Evolutionary conservation across 2,797 vertebrate genomes (phyloP).

Genomic region (Danio jaintianensis): DNA sequence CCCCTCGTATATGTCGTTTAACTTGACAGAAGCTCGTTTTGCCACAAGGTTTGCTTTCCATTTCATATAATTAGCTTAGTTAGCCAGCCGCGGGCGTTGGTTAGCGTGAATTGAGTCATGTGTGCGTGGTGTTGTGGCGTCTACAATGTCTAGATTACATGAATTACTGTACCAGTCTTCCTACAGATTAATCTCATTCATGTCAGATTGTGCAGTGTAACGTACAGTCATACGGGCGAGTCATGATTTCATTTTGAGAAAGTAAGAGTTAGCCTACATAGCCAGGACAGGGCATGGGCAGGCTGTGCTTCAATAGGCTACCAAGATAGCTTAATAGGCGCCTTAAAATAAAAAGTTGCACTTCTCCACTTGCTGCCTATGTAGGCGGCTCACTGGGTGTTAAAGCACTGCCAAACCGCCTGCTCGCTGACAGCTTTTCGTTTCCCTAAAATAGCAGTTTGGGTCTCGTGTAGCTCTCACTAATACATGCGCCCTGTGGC

Average conservation of each 20-base stretch:
- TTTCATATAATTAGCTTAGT: constrained; percentile 41
- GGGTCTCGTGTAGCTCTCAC: not conserved
- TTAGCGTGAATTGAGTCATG: not conserved
- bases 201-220: not conserved
- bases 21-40: constrained; percentile 15
- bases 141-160: not conserved
- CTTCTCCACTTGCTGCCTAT: not conserved
- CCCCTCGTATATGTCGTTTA: not conserved
- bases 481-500: not conserved
- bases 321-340: not conserved
- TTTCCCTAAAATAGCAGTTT: constrained; percentile 18
- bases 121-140: not conserved
- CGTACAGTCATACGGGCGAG: constrained; percentile 6
- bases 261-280: constrained; percentile 12
- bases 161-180: not conserved
- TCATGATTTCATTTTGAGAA: constrained; percentile 23
- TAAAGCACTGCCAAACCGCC: not conserved
- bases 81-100: constrained; percentile 18
- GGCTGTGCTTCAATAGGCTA: not conserved
- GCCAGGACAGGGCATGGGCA: not conserved
- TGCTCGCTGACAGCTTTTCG: not conserved
- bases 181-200: not conserved
- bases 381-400: not conserved
- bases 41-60: constrained; percentile 15
- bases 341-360: constrained; percentile 4